phyloP scores from a whole-genome alignment of 1,140 invertebrate genomes.

The Pantala flavescens region DNA sequence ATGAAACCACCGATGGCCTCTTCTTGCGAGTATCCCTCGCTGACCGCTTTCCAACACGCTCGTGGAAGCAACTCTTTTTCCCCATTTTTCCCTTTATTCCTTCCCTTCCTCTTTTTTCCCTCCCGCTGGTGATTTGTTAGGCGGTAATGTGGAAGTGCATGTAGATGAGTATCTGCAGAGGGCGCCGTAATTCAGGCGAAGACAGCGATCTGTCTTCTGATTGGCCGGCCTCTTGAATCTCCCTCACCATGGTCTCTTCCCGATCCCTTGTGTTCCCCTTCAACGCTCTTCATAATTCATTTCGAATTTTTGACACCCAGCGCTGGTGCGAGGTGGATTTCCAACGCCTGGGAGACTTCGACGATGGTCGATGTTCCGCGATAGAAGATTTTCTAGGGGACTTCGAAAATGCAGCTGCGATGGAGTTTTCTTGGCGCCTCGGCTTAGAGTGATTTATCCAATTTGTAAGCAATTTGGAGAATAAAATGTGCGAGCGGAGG shows the following conservation, averaged over 20 bases:
- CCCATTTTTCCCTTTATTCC: not conserved
- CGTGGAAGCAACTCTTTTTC: not conserved
- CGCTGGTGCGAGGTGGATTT: too few relatives aligned
- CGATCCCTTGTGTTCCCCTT: not conserved
- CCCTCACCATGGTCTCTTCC: not conserved
- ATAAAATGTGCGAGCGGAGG: too few relatives aligned
- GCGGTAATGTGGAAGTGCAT: slow-evolving; percentile 4
- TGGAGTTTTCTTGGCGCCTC: too few relatives aligned
- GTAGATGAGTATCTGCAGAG: not conserved
- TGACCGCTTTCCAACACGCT: not conserved
- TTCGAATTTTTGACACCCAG: not conserved
- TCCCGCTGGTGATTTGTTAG: slow-evolving; percentile 8
- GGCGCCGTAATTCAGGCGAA: slow-evolving; percentile 6
- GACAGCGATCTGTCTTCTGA: slow-evolving; percentile 7
- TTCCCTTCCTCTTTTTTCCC: not conserved
- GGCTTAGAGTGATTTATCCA: too few relatives aligned
- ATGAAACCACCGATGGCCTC: too few relatives aligned
- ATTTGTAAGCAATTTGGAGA: too few relatives aligned
- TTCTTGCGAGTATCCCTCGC: too few relatives aligned
- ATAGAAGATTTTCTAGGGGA: too few relatives aligned
- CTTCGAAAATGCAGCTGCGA: too few relatives aligned
- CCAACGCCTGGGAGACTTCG: too few relatives aligned
- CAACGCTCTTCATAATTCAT: not conserved
- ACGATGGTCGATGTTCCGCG: too few relatives aligned
- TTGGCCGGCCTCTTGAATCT: not conserved